Evolutionary conservation across 1,140 invertebrate genomes (phyloP).

Genomic region (Hesperophylax magnus): DNA sequence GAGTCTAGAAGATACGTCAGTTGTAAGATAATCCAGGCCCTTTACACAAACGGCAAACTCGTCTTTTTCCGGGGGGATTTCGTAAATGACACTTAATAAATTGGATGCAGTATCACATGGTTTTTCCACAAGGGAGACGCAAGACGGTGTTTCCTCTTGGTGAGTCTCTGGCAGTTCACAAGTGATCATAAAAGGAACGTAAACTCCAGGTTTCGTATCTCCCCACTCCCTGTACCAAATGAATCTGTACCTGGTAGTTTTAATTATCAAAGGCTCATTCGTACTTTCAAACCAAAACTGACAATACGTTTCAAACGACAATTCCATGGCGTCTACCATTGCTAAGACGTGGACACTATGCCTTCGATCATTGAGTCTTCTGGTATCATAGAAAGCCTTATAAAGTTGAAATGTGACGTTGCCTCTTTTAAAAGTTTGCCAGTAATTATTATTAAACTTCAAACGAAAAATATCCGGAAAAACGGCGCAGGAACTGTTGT

Average conservation of each 20-base stretch:
- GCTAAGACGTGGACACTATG: slow-evolving; percentile 82
- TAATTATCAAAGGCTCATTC: slow-evolving; percentile 83
- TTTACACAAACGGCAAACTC: slow-evolving; percentile 96
- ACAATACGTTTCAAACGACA: slow-evolving; percentile 84
- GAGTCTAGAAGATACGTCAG: slow-evolving; percentile 89
- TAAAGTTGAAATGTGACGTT: slow-evolving; percentile 2
- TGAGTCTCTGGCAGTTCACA: slow-evolving; percentile 83
- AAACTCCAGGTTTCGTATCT: slow-evolving; percentile 90
- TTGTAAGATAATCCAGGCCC: slow-evolving; percentile 90
- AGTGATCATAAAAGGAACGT: slow-evolving; percentile 91
- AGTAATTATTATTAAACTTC: slow-evolving; percentile 8
- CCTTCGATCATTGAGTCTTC: slow-evolving; percentile 61
- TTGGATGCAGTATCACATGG: slow-evolving; percentile 88
- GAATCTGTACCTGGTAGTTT: slow-evolving; percentile 90
- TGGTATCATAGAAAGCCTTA: slow-evolving; percentile 79
- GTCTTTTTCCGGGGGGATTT: slow-evolving; percentile 79
- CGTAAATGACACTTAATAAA: slow-evolving; percentile 88
- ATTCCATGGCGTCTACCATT: slow-evolving; percentile 91
- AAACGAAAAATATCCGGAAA: slow-evolving; percentile 1
- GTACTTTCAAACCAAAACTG: slow-evolving; percentile 92
- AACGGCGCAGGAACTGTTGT: background rate
- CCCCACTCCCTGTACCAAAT: slow-evolving; percentile 96
- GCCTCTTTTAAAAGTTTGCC: background rate
- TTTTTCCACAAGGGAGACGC: slow-evolving; percentile 88
- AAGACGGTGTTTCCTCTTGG: slow-evolving; percentile 81